Evolutionary conservation across 2,113 vertebrate species (phyloP).

Genomic region (Capra hircus): DNA sequence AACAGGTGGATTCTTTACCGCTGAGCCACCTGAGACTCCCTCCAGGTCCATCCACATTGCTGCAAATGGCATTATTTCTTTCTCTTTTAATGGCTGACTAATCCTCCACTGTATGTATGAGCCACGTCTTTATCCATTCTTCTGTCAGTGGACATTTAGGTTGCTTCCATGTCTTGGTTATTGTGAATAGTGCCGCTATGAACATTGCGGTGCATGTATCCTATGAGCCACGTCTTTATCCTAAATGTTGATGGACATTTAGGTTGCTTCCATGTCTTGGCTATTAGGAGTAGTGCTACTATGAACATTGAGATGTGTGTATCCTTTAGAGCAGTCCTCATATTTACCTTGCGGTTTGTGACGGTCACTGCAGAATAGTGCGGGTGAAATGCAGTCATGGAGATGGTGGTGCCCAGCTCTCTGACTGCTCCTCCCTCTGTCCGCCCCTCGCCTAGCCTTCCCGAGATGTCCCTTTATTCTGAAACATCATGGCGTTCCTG

Average conservation of each 20-base stretch:
- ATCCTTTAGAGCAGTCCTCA: neutral
- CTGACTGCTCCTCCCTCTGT: accelerated
- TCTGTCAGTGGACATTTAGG: neutral
- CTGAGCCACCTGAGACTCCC: neutral
- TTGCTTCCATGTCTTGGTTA: neutral
- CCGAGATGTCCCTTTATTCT: neutral
- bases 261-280: neutral
- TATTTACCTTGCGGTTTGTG: neutral
- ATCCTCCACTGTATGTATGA: neutral
- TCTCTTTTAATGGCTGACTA: neutral
- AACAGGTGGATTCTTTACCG: neutral
- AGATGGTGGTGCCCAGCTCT: neutral
- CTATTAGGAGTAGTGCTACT: neutral
- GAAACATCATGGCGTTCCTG: neutral
- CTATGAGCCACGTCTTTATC: neutral
- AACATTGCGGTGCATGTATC: neutral
- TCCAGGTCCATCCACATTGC: neutral
- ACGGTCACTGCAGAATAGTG: neutral
- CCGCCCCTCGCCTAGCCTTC: neutral
- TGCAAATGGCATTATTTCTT: neutral
- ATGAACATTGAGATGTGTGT: neutral
- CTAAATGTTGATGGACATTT: neutral
- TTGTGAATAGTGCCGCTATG: neutral
- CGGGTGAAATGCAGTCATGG: neutral
- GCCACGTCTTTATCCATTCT: neutral